phyloP scores from a whole-genome alignment of 2,113 vertebrate species.

The Eublepharis macularius region DNA sequence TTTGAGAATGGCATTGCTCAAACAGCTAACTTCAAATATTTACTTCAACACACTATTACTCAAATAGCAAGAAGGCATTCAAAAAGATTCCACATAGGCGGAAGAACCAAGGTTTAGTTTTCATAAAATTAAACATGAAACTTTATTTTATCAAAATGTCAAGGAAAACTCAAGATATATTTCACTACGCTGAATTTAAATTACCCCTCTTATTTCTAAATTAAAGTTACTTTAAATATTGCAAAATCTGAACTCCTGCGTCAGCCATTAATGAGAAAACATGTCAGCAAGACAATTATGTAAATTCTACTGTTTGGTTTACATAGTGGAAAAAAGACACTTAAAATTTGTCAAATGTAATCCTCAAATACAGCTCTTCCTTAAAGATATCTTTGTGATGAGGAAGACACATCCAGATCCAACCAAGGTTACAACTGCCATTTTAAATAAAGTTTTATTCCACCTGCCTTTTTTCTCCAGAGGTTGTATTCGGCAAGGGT shows the following conservation, averaged over 20 bases:
- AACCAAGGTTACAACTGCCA: constrained; percentile 69
- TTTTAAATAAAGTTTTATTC: constrained; percentile 66
- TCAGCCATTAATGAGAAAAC: background rate
- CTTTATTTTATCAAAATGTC: background rate
- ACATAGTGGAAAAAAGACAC: background rate
- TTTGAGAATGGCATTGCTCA: background rate
- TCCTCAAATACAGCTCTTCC: constrained; percentile 42
- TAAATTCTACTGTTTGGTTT: background rate
- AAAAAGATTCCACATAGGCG: background rate
- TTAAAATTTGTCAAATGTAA: constrained; percentile 2
- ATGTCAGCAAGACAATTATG: background rate
- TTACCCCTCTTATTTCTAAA: background rate
- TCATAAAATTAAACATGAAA: background rate
- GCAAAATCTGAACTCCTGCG: background rate
- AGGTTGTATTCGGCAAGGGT: constrained; percentile 69
- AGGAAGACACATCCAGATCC: constrained; percentile 77
- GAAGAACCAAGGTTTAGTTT: background rate
- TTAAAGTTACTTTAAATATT: background rate
- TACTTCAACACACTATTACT: background rate
- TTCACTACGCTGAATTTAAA: background rate
- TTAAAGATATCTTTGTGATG: constrained; percentile 66
- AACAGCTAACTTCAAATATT: background rate
- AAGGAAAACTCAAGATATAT: background rate
- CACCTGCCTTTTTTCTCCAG: constrained; percentile 56
- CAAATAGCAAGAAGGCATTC: background rate